A percentile compares a stretch with the other conserved stretches of the same genome.
These are phyloP conservation scores for Siniperca scherzeri DNA, from an alignment of 2,797 vertebrate genomes.

Conservation along the genomic window DNA sequence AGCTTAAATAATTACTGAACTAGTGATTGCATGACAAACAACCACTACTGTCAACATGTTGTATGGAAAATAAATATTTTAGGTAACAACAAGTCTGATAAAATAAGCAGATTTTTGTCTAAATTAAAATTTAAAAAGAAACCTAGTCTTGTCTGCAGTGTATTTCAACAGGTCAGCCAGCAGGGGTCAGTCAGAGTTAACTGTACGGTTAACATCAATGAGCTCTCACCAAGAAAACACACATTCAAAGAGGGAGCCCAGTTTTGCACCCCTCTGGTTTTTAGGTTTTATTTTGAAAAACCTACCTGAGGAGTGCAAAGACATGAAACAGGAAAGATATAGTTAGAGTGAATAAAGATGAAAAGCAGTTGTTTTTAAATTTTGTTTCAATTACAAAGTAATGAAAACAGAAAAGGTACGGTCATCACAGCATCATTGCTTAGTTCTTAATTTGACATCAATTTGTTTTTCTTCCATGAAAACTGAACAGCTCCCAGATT, in stretches of 20 bases:
- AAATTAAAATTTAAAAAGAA: not conserved
- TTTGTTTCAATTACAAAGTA: constrained; percentile 8
- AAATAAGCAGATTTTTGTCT: not conserved
- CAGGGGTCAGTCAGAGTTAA: constrained; percentile 60
- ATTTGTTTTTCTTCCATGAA: constrained; percentile 20
- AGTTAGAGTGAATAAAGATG: not conserved
- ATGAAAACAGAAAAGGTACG: constrained; percentile 9
- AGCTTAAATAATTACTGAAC: not conserved
- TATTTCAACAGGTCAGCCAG: constrained; percentile 49
- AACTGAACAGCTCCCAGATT: constrained; percentile 22
- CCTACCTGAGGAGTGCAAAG: not conserved
- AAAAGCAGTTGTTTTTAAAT: constrained; percentile 27
- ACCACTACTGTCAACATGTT: not conserved
- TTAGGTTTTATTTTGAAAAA: constrained; percentile 13
- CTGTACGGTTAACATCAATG: not conserved
- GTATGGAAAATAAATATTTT: not conserved
- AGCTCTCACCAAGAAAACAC: no score
- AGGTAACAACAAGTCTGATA: not conserved
- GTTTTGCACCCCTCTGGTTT: no score
- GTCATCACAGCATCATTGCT: constrained; percentile 3
- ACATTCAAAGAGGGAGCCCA: no score
- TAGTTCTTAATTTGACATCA: constrained; percentile 15
- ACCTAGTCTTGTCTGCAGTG: not conserved
- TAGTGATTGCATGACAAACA: not conserved
- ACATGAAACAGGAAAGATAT: constrained; percentile 40